Conservation (phyloP, 2,888 invertebrate genomes). For the Mythimna loreyi region DNA sequence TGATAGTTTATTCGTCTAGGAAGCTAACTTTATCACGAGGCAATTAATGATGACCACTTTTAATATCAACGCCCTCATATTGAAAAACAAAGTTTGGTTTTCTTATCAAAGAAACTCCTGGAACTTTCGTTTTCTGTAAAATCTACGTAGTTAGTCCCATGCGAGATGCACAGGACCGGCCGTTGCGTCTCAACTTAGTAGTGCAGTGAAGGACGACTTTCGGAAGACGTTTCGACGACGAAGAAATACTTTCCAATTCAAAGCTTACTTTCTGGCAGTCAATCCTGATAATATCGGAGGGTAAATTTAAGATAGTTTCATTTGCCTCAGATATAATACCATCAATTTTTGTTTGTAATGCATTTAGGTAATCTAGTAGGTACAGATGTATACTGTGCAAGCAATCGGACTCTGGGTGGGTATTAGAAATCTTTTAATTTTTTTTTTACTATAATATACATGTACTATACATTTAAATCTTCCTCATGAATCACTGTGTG, state of each 20-base stretch:
- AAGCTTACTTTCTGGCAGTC: conserved; percentile 29
- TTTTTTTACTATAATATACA: too few species aligned
- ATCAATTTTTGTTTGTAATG: conserved; percentile 27
- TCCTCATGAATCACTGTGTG: too few species aligned
- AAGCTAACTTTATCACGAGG: conserved; percentile 49
- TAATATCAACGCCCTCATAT: not conserved
- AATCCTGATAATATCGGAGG: conserved; percentile 10
- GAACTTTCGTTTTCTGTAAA: conserved; percentile 5
- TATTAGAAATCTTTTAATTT: too few species aligned
- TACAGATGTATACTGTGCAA: not conserved
- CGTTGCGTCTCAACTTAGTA: too few species aligned
- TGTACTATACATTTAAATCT: too few species aligned
- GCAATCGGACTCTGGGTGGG: too few species aligned
- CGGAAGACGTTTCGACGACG: too few species aligned
- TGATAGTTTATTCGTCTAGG: conserved; percentile 48
- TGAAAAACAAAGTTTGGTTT: not conserved
- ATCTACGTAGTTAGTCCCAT: not conserved
- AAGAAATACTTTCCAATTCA: conserved; percentile 15
- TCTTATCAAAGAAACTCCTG: not conserved
- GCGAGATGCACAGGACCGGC: too few species aligned
- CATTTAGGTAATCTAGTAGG: not conserved
- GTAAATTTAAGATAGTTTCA: conserved; percentile 20
- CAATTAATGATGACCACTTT: conserved; percentile 1
- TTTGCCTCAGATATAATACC: conserved; percentile 9
- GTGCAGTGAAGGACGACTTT: too few species aligned